Base-by-base conservation (phyloP, 1,140 invertebrate genomes). In the Aphelenchoides fujianensis region DNA sequence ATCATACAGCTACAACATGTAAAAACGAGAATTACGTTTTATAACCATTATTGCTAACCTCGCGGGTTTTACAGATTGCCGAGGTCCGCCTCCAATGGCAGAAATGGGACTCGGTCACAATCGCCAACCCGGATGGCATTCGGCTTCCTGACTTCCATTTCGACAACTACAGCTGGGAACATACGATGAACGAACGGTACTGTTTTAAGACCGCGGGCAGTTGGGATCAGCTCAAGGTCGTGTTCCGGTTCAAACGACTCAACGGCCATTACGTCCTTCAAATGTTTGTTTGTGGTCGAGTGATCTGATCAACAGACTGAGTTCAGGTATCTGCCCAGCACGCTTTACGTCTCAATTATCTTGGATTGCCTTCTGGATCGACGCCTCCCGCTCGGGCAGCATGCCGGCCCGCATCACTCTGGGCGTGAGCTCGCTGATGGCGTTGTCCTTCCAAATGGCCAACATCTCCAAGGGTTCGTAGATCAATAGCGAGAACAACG, bases 321-420 rank as follows among this genome's bases (percentile, higher is more conserved):
- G 28, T 53, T 53, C 23, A 53, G 23, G 23, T 61, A n/a, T 75
- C 41, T 48, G 12, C 41, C 41, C 41, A 16, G 12, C 12, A 48
- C 41, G 23, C 23, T 48, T 12, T 48, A 48, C 41, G 41, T 48
- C 23, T 48, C 41, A 23, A 48, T n/a, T 86, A 1, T 86, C 86
- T 1, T 87, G 85, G 85, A 84, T 87, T 12, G 86, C 86, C 5
- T 87, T 87, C 71, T 87, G 85, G 85, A 86, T 87, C 41, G 86
- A 87, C 74, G 76, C 86, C 55, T 85, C 85, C 68, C 83, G 84
- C 3, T 71, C 69, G 9, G 69, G 79, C 9, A 67, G 75, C 48
- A 82, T 86, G 3, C 85, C 86, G 0, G 86, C 86, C 3, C 75
- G 86, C 64, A 85, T 87, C 52, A 84, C 86, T 34, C 78, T 87